phyloP scores from a whole-genome alignment of 2,888 invertebrate genomes.

The Cataglyphis livida region DNA sequence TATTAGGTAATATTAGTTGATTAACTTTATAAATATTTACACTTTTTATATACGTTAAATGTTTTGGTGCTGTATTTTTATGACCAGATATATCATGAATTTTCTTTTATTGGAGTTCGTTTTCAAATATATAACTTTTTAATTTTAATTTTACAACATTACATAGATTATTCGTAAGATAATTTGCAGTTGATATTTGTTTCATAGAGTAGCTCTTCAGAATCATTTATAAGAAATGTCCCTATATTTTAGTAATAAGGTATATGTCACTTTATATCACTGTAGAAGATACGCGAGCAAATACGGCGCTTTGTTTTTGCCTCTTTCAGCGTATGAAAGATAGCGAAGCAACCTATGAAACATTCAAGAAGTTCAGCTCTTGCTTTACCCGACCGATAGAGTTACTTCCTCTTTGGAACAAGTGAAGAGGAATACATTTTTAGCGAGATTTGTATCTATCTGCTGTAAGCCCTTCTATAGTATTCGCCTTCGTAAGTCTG shows the following conservation, averaged over 20 bases:
- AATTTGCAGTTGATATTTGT: background rate
- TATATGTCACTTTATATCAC: background rate
- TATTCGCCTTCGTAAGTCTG: slow-evolving; percentile 10
- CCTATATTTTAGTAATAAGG: background rate
- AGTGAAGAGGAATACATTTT: slow-evolving; percentile 20
- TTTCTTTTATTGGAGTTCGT: background rate
- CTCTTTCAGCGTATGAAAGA: slow-evolving; percentile 29
- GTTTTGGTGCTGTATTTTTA: background rate
- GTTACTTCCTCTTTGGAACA: slow-evolving; percentile 15
- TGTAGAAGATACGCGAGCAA: background rate
- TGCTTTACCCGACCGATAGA: slow-evolving; percentile 23
- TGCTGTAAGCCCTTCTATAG: background rate
- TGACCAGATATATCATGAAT: background rate
- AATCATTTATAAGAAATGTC: background rate
- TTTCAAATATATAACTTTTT: background rate
- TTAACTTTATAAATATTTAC: background rate
- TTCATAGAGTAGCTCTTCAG: background rate
- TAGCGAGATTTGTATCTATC: slow-evolving; percentile 31
- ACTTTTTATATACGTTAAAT: background rate
- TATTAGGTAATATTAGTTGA: background rate
- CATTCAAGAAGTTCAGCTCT: slow-evolving; percentile 52
- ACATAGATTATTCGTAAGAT: background rate
- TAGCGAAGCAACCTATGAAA: slow-evolving; percentile 48
- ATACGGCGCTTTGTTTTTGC: slow-evolving; percentile 6
- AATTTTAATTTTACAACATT: background rate